A percentile compares a stretch with the other conserved stretches of the same genome.
These are phyloP conservation scores for Microcebus jonahi DNA, from an alignment of 2,113 vertebrate genomes.

Conservation along the genomic window DNA sequence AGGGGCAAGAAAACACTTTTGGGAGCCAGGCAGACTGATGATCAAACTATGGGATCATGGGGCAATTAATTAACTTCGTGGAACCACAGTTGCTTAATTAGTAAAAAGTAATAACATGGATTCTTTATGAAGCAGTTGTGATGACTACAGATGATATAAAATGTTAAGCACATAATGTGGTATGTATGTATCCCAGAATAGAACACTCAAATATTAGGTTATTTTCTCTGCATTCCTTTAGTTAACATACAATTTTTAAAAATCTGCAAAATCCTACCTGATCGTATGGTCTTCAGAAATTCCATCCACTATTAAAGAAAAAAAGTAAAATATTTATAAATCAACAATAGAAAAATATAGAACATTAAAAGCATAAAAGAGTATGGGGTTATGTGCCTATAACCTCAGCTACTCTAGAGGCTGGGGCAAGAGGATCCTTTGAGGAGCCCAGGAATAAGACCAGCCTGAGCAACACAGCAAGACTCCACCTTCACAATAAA, in stretches of 20 bases:
- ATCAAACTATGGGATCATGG: not conserved
- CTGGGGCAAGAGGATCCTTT: not conserved
- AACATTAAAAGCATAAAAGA: not conserved
- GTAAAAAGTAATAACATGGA: not conserved
- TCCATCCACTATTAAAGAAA: no score
- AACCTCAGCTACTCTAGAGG: not conserved
- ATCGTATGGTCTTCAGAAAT: no score
- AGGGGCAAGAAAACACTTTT: not conserved
- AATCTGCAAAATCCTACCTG: no score
- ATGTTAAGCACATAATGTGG: not conserved
- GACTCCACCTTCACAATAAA: not conserved
- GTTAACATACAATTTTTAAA: no score
- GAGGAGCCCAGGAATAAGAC: not conserved
- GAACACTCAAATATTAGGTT: not conserved
- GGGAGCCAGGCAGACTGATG: not conserved
- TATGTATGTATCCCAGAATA: not conserved
- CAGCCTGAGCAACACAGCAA: not conserved
- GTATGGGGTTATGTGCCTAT: no score
- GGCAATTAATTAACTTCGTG: not conserved
- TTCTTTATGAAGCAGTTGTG: not conserved
- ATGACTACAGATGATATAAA: not conserved
- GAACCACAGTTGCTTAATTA: not conserved
- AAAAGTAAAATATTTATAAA: not conserved
- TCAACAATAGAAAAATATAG: not conserved
- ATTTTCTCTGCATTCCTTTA: no score